Evolutionary conservation across 2,797 vertebrate genomes (phyloP).

Genomic region (Hippopotamyrus pictus): DNA sequence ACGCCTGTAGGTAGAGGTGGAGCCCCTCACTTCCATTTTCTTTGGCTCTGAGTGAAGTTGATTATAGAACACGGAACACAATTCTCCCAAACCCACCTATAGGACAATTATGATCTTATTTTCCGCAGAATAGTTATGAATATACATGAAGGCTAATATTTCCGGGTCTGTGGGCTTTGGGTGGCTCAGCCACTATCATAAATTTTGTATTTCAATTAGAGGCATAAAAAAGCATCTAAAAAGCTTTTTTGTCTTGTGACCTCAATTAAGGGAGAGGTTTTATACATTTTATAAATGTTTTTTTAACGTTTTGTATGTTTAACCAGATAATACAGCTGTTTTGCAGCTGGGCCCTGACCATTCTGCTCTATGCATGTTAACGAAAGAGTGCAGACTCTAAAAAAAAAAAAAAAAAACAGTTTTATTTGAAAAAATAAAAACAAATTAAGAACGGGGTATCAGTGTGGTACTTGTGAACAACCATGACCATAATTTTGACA

Average conservation of each 20-base stretch:
- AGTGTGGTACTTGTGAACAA: background rate
- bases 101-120: background rate
- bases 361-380: background rate
- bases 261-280: background rate
- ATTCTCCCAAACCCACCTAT: background rate
- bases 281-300: background rate
- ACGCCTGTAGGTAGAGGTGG: background rate
- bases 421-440: background rate
- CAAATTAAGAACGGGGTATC: background rate
- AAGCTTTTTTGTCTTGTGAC: background rate
- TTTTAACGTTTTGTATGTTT: background rate
- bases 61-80: background rate
- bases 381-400: background rate
- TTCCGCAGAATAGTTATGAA: background rate
- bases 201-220: background rate
- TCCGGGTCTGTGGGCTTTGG: background rate
- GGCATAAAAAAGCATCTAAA: background rate
- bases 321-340: background rate
- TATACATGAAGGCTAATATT: background rate
- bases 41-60: background rate
- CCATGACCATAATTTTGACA: background rate
- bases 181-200: background rate
- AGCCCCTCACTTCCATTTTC: background rate
- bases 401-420: no score
- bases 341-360: background rate